phyloP scores from a whole-genome alignment of 2,113 vertebrate genomes.

The Potamarius usumacintae region DNA sequence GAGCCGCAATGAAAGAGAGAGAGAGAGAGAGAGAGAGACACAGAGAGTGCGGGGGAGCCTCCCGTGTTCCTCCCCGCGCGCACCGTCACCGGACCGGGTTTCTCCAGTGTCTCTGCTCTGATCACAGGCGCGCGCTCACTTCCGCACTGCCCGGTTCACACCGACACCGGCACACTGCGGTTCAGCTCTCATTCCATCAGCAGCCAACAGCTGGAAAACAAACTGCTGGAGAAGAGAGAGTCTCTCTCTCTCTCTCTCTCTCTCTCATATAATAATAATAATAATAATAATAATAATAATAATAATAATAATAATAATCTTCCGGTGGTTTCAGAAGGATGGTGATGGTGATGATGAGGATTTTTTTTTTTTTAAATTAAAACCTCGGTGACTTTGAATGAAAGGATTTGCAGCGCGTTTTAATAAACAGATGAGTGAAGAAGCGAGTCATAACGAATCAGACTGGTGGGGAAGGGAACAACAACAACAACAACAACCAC shows the following conservation, averaged over 20 bases:
- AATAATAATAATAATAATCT: neutral
- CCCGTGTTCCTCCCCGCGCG: neutral
- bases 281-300: slow-evolving; percentile 10
- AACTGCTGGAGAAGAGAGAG: neutral
- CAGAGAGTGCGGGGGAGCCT: neutral
- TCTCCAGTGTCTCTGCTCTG: neutral
- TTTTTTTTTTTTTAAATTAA: neutral
- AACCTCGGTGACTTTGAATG: neutral
- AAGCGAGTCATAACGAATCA: neutral
- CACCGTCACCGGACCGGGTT: no score
- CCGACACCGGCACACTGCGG: no score
- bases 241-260: neutral
- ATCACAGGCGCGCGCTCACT: neutral
- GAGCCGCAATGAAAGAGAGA: neutral
- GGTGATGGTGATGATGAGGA: neutral
- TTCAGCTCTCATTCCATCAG: neutral
- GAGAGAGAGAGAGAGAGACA: neutral
- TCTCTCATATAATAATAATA: neutral
- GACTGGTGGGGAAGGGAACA: neutral
- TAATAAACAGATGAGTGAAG: neutral
- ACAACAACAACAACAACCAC: neutral
- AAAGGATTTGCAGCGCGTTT: neutral
- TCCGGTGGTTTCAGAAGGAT: neutral
- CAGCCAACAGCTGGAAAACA: neutral
- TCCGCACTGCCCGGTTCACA: neutral